Evolutionary conservation across 2,888 invertebrate genomes (phyloP).

Genomic region (Xestia xanthographa): DNA sequence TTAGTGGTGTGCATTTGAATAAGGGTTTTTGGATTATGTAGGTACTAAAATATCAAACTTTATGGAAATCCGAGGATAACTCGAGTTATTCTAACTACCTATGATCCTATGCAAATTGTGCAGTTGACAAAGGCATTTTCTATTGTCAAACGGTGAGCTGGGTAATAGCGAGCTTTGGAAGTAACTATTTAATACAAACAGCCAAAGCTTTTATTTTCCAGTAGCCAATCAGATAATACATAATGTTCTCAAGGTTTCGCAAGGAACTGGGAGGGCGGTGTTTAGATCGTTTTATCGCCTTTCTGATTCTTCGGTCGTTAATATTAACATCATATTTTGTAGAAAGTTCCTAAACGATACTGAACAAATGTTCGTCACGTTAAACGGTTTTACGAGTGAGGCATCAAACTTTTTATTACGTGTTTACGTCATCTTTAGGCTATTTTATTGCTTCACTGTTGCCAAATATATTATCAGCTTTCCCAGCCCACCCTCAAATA

Average conservation of each 20-base stretch:
- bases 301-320: conserved; percentile 23
- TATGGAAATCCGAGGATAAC: conserved; percentile 38
- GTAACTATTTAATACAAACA: background rate
- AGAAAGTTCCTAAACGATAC: conserved; percentile 30
- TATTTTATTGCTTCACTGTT: conserved; percentile 52
- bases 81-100: conserved; percentile 28
- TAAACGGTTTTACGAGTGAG: conserved; percentile 59
- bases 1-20: conserved; percentile 60
- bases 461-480: conserved; percentile 40
- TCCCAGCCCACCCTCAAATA: background rate
- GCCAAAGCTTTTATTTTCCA: conserved; percentile 18
- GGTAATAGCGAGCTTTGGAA: conserved; percentile 13
- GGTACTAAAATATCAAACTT: conserved; percentile 50
- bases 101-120: conserved; percentile 43
- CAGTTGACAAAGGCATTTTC: conserved; percentile 20
- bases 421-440: conserved; percentile 68
- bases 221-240: conserved; percentile 22
- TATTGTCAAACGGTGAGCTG: conserved; percentile 9
- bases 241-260: background rate
- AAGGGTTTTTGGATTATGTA: conserved; percentile 34
- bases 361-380: conserved; percentile 62
- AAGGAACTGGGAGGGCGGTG: background rate
- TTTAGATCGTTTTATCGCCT: conserved; percentile 23
- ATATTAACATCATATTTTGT: conserved; percentile 44
- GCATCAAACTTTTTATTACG: conserved; percentile 74